These are phyloP conservation scores for Meriones unguiculatus DNA, from an alignment of 2,113 vertebrate species.

Conservation along the genomic window DNA sequence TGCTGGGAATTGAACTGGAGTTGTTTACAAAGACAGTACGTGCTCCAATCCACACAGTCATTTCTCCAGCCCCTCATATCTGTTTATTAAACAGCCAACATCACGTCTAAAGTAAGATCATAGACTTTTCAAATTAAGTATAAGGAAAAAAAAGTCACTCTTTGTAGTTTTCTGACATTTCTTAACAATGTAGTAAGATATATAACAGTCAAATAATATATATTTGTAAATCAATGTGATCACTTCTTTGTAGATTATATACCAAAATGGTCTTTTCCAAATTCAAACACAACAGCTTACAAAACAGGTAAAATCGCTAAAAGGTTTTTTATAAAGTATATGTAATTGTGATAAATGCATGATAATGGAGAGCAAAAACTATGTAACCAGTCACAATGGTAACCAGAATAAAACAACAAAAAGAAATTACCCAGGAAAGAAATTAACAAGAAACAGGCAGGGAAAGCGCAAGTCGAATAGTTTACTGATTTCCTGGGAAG, in stretches of 20 bases:
- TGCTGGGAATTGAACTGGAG: not conserved
- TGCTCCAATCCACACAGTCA: not conserved
- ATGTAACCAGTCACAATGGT: not conserved
- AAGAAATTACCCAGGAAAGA: not conserved
- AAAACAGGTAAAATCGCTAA: slow-evolving; percentile 41
- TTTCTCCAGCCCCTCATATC: not conserved
- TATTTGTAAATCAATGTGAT: slow-evolving; percentile 21
- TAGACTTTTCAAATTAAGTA: slow-evolving; percentile 15
- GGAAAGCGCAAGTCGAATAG: not conserved
- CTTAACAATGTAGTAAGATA: not conserved
- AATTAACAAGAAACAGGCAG: slow-evolving; percentile 18
- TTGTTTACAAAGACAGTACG: not conserved
- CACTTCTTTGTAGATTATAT: not conserved
- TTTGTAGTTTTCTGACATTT: slow-evolving; percentile 38
- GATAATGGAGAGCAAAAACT: slow-evolving; percentile 29
- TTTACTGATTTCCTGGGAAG: not conserved
- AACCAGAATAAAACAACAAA: not conserved
- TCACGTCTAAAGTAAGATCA: not conserved
- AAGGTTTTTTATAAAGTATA: not conserved
- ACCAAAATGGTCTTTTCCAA: slow-evolving; percentile 1
- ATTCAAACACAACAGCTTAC: not conserved
- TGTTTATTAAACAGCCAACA: slow-evolving; percentile 1
- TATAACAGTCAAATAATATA: slow-evolving; percentile 12
- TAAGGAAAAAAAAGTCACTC: not conserved
- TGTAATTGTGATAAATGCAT: slow-evolving; percentile 20